These are phyloP conservation scores for Monarcha castaneiventris DNA, from an alignment of 2,113 vertebrate species.

Conservation along the genomic window DNA sequence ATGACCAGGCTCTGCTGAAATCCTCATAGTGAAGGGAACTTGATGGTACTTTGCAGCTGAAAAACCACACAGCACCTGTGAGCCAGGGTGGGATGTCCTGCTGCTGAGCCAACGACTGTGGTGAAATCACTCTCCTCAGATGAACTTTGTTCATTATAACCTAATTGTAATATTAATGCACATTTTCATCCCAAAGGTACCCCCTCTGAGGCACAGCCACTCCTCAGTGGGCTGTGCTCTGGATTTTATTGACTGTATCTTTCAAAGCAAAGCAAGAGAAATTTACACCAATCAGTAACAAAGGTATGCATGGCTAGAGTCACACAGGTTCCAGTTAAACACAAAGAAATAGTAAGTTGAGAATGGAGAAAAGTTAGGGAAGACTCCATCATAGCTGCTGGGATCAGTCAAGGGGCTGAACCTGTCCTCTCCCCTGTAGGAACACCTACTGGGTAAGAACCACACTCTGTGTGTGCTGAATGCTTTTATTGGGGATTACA, in stretches of 20 bases:
- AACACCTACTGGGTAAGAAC: not conserved
- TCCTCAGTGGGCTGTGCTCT: too few relatives aligned
- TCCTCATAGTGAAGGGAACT: not conserved
- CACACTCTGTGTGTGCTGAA: not conserved
- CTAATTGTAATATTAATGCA: not conserved
- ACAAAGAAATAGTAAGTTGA: not conserved
- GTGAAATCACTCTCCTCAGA: not conserved
- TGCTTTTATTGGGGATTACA: not conserved
- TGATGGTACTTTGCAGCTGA: not conserved
- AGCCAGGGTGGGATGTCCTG: not conserved
- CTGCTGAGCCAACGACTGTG: not conserved
- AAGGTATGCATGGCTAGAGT: not conserved
- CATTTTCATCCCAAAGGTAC: not conserved
- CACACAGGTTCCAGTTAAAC: not conserved
- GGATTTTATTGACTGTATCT: not conserved
- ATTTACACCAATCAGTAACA: not conserved
- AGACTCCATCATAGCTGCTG: not conserved
- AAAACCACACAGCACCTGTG: not conserved
- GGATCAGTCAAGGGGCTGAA: not conserved
- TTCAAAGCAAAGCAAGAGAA: not conserved
- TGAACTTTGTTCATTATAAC: not conserved
- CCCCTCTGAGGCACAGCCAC: not conserved
- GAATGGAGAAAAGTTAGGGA: not conserved
- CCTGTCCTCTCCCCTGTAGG: accelerated
- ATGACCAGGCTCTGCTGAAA: not conserved